Percentiles rank a stretch among this genome's conserved stretches.
Evolutionary conservation across 2,888 invertebrate genomes (phyloP).

Genomic region (Augochlorella aurata): DNA sequence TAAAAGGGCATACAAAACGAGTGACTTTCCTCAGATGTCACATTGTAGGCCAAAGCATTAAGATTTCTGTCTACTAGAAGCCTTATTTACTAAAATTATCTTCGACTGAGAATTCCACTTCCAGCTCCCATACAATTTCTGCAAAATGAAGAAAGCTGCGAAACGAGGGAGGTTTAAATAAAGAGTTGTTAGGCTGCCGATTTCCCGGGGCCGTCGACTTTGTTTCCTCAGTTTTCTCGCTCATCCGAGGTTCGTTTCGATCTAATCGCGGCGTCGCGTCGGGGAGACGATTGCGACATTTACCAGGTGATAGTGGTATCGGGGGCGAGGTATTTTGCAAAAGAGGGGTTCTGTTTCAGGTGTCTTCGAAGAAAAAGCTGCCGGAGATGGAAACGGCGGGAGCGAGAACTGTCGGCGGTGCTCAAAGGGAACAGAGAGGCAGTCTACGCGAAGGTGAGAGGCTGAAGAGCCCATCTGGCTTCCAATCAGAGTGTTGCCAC

Average conservation of each 20-base stretch:
- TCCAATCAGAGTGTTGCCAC: slow-evolving; percentile 78
- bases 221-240: slow-evolving; percentile 4
- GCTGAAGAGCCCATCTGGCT: slow-evolving; percentile 77
- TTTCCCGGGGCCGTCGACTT: slow-evolving; percentile 3
- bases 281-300: slow-evolving; percentile 46
- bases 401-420: not conserved
- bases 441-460: slow-evolving; percentile 68
- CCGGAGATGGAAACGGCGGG: slow-evolving; percentile 34
- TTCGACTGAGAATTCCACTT: no score
- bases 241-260: slow-evolving; percentile 40
- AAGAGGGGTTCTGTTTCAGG: slow-evolving; percentile 61
- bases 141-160: no score
- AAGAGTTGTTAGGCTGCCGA: not conserved
- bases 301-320: slow-evolving; percentile 39
- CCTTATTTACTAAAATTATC: no score
- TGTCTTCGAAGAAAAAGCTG: slow-evolving; percentile 51
- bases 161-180: no score
- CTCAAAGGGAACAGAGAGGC: slow-evolving; percentile 22
- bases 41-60: no score
- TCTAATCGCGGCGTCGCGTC: slow-evolving; percentile 29
- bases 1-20: no score
- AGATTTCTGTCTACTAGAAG: no score
- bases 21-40: no score
- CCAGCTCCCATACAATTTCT: no score
- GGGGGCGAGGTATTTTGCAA: slow-evolving; percentile 44